These are phyloP conservation scores for Cosmopolites sordidus DNA, from an alignment of 2,888 invertebrate genomes.

Conservation along the genomic window DNA sequence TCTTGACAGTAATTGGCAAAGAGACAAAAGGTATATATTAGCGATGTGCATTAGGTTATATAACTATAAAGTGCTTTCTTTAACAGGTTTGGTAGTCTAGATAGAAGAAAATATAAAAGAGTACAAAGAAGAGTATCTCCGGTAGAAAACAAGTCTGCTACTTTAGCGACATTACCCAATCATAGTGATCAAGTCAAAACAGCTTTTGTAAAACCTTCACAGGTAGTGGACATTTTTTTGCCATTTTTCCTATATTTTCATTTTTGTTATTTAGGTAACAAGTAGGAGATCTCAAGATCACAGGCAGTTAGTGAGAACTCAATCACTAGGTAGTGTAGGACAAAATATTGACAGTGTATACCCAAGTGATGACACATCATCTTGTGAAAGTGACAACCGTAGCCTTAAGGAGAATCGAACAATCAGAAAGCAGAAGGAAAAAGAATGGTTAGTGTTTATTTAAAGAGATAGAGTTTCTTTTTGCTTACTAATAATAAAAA, in stretches of 20 bases:
- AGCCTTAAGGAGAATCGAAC: constrained; percentile 40
- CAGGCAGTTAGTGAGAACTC: constrained; percentile 53
- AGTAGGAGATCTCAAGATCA: constrained; percentile 42
- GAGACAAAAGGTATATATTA: constrained; percentile 42
- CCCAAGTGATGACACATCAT: constrained; percentile 48
- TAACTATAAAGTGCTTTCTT: constrained; percentile 4
- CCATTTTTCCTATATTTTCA: background rate
- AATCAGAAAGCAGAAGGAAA: constrained; percentile 45
- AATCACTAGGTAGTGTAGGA: constrained; percentile 58
- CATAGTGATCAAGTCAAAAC: constrained; percentile 38
- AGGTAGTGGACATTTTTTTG: constrained; percentile 28
- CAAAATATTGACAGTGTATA: constrained; percentile 46
- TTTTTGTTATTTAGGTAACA: constrained; percentile 33
- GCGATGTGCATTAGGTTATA: background rate
- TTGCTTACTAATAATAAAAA: too few relatives aligned
- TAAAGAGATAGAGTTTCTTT: too few relatives aligned
- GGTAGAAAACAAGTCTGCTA: constrained; percentile 43
- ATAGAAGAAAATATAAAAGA: constrained; percentile 53
- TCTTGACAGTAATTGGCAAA: constrained; percentile 40
- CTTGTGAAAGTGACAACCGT: constrained; percentile 46
- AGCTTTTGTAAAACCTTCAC: constrained; percentile 39
- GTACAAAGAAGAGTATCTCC: constrained; percentile 44
- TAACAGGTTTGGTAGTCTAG: constrained; percentile 57
- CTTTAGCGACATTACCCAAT: constrained; percentile 39
- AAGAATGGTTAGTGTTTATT: constrained; percentile 43